A percentile compares a stretch with the other conserved stretches of the same genome.
Evolutionary conservation across 1,140 invertebrate species (phyloP).

Genomic region (Elymnias hypermnestra): DNA sequence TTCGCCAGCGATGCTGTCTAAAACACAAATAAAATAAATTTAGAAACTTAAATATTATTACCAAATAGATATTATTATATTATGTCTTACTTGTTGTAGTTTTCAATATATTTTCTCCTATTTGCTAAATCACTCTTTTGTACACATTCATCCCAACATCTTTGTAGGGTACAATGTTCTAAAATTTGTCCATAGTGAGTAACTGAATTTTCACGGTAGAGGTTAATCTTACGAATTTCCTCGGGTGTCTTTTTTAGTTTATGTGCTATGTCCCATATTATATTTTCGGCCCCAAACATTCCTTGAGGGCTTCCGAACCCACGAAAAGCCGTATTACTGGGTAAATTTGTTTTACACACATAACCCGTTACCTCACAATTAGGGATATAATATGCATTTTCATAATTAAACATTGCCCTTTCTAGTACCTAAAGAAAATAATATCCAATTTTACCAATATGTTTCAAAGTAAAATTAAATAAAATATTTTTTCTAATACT

Average conservation of each 20-base stretch:
- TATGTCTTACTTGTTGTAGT: constrained; percentile 86
- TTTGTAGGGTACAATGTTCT: constrained; percentile 83
- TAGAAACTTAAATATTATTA: too few relatives aligned
- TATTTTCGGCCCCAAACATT: constrained; percentile 89
- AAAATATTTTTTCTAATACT: too few relatives aligned
- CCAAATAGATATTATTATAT: too few relatives aligned
- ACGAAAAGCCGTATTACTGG: constrained; percentile 93
- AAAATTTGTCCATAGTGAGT: constrained; percentile 90
- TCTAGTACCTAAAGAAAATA: constrained; percentile 79
- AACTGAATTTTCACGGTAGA: constrained; percentile 87
- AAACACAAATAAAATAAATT: too few relatives aligned
- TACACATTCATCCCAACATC: constrained; percentile 91
- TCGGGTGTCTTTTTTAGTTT: constrained; percentile 79
- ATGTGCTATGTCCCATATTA: constrained; percentile 86
- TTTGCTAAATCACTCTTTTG: constrained; percentile 81
- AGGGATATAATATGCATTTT: constrained; percentile 88
- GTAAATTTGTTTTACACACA: constrained; percentile 89
- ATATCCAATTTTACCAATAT: too few relatives aligned
- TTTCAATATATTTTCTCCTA: constrained; percentile 78
- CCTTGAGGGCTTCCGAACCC: constrained; percentile 94
- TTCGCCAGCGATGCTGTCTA: constrained; percentile 89
- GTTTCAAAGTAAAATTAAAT: too few relatives aligned
- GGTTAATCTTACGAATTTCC: constrained; percentile 80
- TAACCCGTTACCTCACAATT: constrained; percentile 81
- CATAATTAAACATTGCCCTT: constrained; percentile 86